Percentiles rank a stretch among this genome's conserved stretches.
Conservation (phyloP, 2,113 vertebrate species). For the Cyanocitta stelleri region DNA sequence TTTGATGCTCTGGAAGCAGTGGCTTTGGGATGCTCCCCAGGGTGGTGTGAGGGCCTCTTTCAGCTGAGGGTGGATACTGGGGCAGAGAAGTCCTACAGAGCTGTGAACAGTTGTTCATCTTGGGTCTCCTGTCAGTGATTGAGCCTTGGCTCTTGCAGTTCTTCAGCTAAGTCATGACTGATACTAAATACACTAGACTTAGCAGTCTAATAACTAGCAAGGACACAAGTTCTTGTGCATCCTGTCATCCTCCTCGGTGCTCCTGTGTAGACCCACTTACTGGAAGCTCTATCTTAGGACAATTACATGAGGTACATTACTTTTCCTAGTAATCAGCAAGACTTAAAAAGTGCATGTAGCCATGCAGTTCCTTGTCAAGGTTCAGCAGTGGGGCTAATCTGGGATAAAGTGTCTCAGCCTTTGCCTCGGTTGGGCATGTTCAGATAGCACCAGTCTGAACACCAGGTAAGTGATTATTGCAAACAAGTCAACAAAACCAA, state of each 20-base stretch:
- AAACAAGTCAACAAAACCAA: not conserved
- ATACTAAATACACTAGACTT: not conserved
- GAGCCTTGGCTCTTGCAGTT: not conserved
- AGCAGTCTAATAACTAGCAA: not conserved
- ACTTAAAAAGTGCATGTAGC: not conserved
- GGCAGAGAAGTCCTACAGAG: not conserved
- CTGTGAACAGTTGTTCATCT: not conserved
- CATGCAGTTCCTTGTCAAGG: fast-evolving
- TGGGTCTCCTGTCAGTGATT: not conserved
- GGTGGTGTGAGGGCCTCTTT: not conserved
- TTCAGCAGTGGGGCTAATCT: not conserved
- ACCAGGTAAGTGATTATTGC: not conserved
- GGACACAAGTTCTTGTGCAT: not conserved
- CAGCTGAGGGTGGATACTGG: not conserved
- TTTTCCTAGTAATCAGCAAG: not conserved
- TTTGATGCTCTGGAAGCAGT: not conserved
- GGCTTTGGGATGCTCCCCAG: not conserved
- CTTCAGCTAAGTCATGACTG: not conserved
- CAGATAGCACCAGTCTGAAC: not conserved
- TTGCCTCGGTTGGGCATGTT: not conserved
- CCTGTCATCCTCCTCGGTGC: not conserved
- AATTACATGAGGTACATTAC: not conserved
- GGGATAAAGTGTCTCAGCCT: not conserved
- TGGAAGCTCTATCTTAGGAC: not conserved
- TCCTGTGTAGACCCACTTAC: not conserved